Evolutionary conservation across 1,140 invertebrate species (phyloP).

Genomic region (Lasioglossum albipes): DNA sequence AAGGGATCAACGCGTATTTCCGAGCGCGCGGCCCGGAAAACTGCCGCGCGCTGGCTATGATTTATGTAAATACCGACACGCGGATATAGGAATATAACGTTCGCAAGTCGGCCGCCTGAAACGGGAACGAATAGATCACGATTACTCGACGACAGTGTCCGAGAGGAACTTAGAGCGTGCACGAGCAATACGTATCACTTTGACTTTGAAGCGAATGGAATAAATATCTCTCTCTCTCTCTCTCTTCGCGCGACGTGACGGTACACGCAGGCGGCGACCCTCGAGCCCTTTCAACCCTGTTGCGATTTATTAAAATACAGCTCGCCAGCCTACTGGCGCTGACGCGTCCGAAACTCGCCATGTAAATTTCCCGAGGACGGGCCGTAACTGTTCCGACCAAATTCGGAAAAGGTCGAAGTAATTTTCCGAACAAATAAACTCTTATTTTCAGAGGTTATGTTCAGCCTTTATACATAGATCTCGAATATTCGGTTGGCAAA

Average conservation of each 20-base stretch:
- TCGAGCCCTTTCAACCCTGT: not conserved
- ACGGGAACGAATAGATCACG: slow-evolving; percentile 62
- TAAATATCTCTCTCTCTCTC: slow-evolving; percentile 37
- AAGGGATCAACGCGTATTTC: slow-evolving; percentile 57
- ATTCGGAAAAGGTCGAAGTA: no score
- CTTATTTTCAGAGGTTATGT: no score
- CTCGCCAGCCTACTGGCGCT: not conserved
- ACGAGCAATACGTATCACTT: slow-evolving; percentile 44
- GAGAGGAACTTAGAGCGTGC: slow-evolving; percentile 24
- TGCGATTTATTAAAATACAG: slow-evolving; percentile 1
- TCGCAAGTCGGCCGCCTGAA: slow-evolving; percentile 35
- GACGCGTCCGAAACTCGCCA: not conserved
- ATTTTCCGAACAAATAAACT: no score
- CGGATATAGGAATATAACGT: slow-evolving; percentile 53
- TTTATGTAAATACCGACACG: slow-evolving; percentile 59
- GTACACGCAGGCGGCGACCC: not conserved
- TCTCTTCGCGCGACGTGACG: not conserved
- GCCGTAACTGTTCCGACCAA: not conserved
- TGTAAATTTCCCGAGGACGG: not conserved
- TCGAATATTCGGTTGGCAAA: no score
- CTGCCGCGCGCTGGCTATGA: slow-evolving; percentile 48
- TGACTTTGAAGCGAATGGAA: slow-evolving; percentile 38
- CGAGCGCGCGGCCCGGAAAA: slow-evolving; percentile 25
- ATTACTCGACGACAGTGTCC: slow-evolving; percentile 55
- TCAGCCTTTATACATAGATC: no score